Base-by-base conservation (phyloP, 2,113 vertebrate species). In the Physeter macrocephalus region DNA sequence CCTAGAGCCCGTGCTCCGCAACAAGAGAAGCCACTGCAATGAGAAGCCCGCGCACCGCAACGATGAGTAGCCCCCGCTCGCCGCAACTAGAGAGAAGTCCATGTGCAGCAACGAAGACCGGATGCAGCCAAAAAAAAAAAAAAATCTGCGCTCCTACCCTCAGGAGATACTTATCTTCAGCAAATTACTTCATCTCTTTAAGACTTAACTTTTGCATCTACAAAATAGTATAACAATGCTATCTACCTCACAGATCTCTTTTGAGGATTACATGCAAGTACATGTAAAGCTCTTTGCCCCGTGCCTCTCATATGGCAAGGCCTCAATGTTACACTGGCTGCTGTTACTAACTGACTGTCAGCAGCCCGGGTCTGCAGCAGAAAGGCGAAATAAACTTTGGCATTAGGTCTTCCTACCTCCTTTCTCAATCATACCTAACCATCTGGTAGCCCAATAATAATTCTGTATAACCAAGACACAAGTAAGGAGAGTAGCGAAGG, bases 371-470 rank as follows among this genome's bases (percentile, higher is more conserved):
- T 67, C 83, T 90, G 81, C 29, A 69, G 66, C 46, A 93, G 29
- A 91, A 78, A 17, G 46, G 69, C 34, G 41, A 89, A 87, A 93
- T 64, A 52, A 78, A 64, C 20, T 81, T 93, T 93, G 85, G 66
- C 71, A 57, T 90, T 54, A 62, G 20, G 54, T 92, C 49, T 86
- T 80, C 86, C 36, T 52, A 95, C 41, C 82, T 97, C 72, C 69
- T 77, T 91, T 93, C 90, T 93, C 88, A 87, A 95, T 81, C 69
- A 90, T n/a, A 59, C 18, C n/a, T 80, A 84, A 61, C 57, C 93
- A 92, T 61, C 74, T 64, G 43, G 57, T 25, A 92, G 80, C 72
- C 57, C 80, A 94, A 36, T 71, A 95, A 89, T 66, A 78, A 67
- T 78, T 86, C 69, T 29, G 0, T 41, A 61, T 49, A 84, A 80